Evolutionary conservation across 2,888 invertebrate genomes (phyloP), one percentile per base, ranked within the genome.

Genomic region (Andrena bucephala): DNA sequence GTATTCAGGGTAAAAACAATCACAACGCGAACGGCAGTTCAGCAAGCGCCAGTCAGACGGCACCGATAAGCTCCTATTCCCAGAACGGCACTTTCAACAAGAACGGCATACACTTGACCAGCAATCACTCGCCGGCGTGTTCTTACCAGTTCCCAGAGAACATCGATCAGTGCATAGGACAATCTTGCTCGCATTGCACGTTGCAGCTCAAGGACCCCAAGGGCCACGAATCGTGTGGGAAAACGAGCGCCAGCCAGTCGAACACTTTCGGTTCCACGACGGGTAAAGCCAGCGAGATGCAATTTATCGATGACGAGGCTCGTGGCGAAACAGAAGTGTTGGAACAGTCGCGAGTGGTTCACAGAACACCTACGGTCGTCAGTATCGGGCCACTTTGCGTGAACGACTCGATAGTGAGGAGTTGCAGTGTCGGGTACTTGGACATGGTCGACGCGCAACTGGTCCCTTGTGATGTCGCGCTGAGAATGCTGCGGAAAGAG

Each of bases 381-480:
- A 96, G 96, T 0, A 96, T 96, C 79, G 96, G 96, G 54, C 96
- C 96, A 0, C 93, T 95, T 0, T 94, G 93, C 74, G 94, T 95
- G 0, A 95, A 95, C 33, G 97, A 97, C 89, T 96, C 96, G 0
- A 97, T 97, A 94, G 96, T 97, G 0, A 95, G 98, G 42, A 98
- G 98, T 92, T 98, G 98, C 93, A 98, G 98, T 94, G 98, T 98
- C 2, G 98, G 98, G 0, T 98, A 97, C 92, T 94, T 98, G 87
- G 98, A 98, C 92, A 95, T 97, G 84, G 97, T 98, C 4, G 97
- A 97, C 89, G 96, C 96, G 0, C 96, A 96, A 89, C 95, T 96
- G 87, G 96, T 97, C 29, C 97, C 97, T 66, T 96, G 96, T 57
- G 97, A 97, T 90, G 96, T 97, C 69, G 96, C 96, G 13, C 91